Conservation (phyloP, 2,113 vertebrate genomes). For the Vimba vimba region DNA sequence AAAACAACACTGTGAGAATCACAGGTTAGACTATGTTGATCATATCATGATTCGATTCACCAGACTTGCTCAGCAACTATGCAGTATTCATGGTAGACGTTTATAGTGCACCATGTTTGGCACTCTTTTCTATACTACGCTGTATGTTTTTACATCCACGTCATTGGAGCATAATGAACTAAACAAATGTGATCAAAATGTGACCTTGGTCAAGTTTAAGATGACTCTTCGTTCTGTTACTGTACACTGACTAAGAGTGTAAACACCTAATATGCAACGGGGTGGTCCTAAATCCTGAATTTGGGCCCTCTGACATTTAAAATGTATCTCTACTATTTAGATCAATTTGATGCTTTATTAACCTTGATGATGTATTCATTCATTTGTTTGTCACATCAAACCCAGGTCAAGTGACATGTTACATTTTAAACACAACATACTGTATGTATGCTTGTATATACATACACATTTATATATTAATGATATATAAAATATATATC, state of each 20-base stretch:
- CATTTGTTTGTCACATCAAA: constrained; percentile 31
- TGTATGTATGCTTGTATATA: constrained; percentile 29
- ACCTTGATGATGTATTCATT: constrained; percentile 18
- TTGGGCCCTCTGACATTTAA: constrained; percentile 13
- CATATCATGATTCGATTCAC: constrained; percentile 54
- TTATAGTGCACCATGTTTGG: constrained; percentile 44
- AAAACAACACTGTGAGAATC: constrained; percentile 60
- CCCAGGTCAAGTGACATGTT: constrained; percentile 35
- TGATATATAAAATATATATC: constrained; percentile 6
- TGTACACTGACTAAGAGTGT: constrained; percentile 11
- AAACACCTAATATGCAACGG: constrained; percentile 29
- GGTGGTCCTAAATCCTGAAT: not conserved
- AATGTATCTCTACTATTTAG: not conserved
- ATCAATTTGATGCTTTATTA: constrained; percentile 17
- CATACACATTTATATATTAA: constrained; percentile 21
- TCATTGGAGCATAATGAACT: constrained; percentile 18
- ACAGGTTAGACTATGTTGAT: constrained; percentile 59
- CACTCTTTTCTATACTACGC: constrained; percentile 65
- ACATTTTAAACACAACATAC: constrained; percentile 36
- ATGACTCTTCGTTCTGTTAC: not conserved
- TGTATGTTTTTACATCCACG: constrained; percentile 63
- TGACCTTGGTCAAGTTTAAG: not conserved
- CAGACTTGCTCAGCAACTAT: constrained; percentile 72
- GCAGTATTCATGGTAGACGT: constrained; percentile 58
- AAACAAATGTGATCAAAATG: constrained; percentile 8